phyloP scores from a whole-genome alignment of 2,113 vertebrate species.

The Archocentrus centrarchus region DNA sequence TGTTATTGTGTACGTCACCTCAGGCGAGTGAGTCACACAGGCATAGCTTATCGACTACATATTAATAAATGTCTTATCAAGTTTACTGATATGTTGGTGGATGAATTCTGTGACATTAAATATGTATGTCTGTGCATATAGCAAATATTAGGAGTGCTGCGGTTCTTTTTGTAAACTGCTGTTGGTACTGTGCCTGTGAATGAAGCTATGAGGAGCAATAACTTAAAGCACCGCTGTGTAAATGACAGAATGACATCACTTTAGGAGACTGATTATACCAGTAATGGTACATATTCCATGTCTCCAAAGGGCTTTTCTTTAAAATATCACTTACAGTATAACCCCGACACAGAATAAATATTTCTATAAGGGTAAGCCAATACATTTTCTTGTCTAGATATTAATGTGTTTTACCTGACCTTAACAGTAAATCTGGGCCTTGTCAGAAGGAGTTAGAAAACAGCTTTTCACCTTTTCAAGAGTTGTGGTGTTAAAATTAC shows the following conservation, averaged over 20 bases:
- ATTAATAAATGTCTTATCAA: background rate
- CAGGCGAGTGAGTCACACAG: background rate
- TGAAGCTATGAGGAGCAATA: background rate
- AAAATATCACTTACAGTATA: conserved; percentile 1
- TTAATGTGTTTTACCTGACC: background rate
- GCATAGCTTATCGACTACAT: background rate
- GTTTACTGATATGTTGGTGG: background rate
- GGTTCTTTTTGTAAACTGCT: too few species aligned
- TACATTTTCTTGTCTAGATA: background rate
- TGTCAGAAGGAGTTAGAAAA: background rate
- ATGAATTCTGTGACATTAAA: background rate
- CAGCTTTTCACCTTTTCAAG: background rate
- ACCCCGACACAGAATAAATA: background rate
- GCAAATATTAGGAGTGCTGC: too few species aligned
- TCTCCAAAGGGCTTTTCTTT: background rate
- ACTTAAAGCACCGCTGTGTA: background rate
- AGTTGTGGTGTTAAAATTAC: background rate
- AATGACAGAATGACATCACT: background rate
- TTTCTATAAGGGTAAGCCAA: background rate
- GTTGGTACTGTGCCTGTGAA: background rate
- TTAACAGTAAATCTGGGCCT: background rate
- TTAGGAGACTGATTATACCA: conserved; percentile 1
- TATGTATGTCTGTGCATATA: background rate
- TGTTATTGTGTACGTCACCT: background rate
- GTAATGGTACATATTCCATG: background rate